Base-by-base conservation (phyloP, 2,113 vertebrate species). In the Peromyscus polionotus region DNA sequence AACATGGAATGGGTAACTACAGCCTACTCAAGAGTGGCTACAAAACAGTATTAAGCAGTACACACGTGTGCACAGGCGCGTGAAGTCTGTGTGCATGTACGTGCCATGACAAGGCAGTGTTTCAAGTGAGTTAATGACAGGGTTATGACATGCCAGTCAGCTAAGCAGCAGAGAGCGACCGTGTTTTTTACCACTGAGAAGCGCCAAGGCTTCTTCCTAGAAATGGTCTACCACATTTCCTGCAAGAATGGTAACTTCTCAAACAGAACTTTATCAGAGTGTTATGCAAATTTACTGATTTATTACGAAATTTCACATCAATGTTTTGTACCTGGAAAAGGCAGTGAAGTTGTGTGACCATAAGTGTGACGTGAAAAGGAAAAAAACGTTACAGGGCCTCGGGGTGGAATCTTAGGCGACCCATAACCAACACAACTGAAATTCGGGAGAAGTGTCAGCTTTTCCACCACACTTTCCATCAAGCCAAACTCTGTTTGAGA, bases 211-310 rank as follows among this genome's bases (percentile, higher is more conserved):
- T 63, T 88, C 57, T 90, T 79, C 20, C 39, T 2, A 81, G 51
- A 79, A 83, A 72, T 39, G 14, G 14, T 84, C 20, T 7, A 87
- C 12, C 93, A 11, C 61, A 90, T 61, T 12, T 51, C 67, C 6
- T 86, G 12, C 26, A 94, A 61, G 13, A 65, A 39, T 0, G 92
- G 6, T 19, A 96, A 88, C 31, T 93, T 95, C 54, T 19, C 85
- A 90, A 79, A 93, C 48, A 65, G 81, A 83, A 36, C 90, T 83
- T 76, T 76, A 84, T 42, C 57, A 65, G 72, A 85, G 65, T 57
- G 17, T 0, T 84, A 14, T 13, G 24, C 24, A 76, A 85, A 95
- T 28, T 19, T 61, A 61, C 28, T 42, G 12, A 73, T 28, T 95
- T 88, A 59, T 88, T 81, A 91, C 4, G 5, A 72, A 61, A 84